Evolutionary conservation across 2,888 invertebrate species (phyloP).

Genomic region (Phoronis australis): DNA sequence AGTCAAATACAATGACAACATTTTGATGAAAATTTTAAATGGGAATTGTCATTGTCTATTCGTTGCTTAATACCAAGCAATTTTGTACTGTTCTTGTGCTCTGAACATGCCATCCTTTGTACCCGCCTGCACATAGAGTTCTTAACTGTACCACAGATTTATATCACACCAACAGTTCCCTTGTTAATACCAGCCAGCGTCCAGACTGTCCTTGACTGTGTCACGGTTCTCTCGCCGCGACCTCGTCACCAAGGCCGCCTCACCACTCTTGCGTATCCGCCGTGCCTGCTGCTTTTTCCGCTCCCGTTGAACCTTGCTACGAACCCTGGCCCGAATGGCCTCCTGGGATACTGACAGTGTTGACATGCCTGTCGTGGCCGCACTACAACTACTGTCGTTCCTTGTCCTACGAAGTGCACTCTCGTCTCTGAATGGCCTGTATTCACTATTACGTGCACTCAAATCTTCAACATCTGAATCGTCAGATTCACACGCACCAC

Average conservation of each 20-base stretch:
- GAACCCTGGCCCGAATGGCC: constrained; percentile 70
- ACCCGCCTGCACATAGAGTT: too few species aligned
- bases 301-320: constrained; percentile 62
- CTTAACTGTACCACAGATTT: too few species aligned
- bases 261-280: constrained; percentile 59
- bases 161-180: too few species aligned
- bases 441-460: constrained; percentile 38
- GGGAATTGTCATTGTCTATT: too few species aligned
- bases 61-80: too few species aligned
- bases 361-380: constrained; percentile 34
- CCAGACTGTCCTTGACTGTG: constrained; percentile 59
- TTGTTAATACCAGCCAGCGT: constrained; percentile 28
- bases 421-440: constrained; percentile 35
- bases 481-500: constrained; percentile 18
- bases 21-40: too few species aligned
- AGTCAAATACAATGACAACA: too few species aligned
- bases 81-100: too few species aligned
- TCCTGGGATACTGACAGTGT: constrained; percentile 78
- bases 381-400: constrained; percentile 7
- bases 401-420: constrained; percentile 28
- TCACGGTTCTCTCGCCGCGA: constrained; percentile 73
- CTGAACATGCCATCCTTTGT: too few species aligned
- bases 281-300: constrained; percentile 59
- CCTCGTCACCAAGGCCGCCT: constrained; percentile 79
- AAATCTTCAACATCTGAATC: constrained; percentile 39